Evolutionary conservation across 2,797 vertebrate species (phyloP), one percentile per base, ranked within the genome.

Genomic region (Toxotes lorentzi): DNA sequence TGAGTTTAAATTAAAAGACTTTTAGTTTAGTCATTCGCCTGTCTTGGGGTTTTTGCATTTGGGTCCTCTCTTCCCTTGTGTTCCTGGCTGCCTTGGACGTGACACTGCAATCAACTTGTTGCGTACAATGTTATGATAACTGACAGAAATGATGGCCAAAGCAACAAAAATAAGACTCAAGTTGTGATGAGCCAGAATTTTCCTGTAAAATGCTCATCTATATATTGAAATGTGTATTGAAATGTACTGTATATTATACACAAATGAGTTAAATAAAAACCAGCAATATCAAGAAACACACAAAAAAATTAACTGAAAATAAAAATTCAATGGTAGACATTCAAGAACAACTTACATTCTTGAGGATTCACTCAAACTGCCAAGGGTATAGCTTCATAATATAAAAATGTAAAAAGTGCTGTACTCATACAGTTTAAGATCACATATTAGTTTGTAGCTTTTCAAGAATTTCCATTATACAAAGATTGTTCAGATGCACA

Each of bases 231-330:
- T 38, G 0, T 38, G 10, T 9, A 38, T 10, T 38, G 2, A 11
- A 38, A 41, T 13, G 40, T 11, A 11, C 11, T 40, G 9, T 11
- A 40, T 40, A 40, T 12, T 40, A 40, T 40, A 12, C 2, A 45
- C 43, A 45, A 43, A 14, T 43, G 41, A 43, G 17, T 5, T 7
- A 21, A 70, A 61, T 11, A 43, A 16, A 48, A 32, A 21, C 2
- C 45, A 61, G 65, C 7, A 81, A 53, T 35, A 13, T 12, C 40
- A 73, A 19, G 2, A 19, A 63, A 58, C 4, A 38, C 7, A 40
- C 1, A 72, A 61, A 57, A 62, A 32, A 1, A 3, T 82, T 64
- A 71, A 78, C 54, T 78, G 5, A 78, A 63, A 38, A 60, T 35
- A 7, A 5, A 47, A 79, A 70, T 27, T 51, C n/a, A 65, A 38